Evolutionary conservation across 1,140 invertebrate species (phyloP).

Genomic region (Aethina tumida): DNA sequence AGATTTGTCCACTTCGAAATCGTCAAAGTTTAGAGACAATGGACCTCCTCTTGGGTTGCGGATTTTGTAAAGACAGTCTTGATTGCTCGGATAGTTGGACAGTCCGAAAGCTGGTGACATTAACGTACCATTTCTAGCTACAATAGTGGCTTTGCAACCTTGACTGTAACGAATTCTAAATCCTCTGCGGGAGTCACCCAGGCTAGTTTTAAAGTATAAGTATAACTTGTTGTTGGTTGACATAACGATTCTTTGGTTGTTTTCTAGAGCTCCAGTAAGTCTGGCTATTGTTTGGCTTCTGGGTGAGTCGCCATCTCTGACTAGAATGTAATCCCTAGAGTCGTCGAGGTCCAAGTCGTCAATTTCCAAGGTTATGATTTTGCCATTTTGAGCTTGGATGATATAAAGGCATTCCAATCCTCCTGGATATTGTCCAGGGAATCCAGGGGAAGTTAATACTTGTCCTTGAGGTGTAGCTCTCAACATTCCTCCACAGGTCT

Average conservation of each 20-base stretch:
- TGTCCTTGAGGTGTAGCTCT: conserved; percentile 74
- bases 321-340: conserved; percentile 75
- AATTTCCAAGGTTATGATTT: conserved; percentile 81
- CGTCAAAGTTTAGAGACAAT: conserved; percentile 77
- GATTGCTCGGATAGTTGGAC: conserved; percentile 80
- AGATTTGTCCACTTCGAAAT: conserved; percentile 76
- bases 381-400: conserved; percentile 76
- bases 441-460: conserved; percentile 78
- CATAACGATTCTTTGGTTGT: conserved; percentile 78
- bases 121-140: conserved; percentile 71
- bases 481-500: conserved; percentile 75
- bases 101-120: conserved; percentile 80
- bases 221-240: conserved; percentile 85
- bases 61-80: conserved; percentile 83
- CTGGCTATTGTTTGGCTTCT: conserved; percentile 72
- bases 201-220: conserved; percentile 83
- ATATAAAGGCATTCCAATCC: conserved; percentile 91
- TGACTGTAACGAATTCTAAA: conserved; percentile 74
- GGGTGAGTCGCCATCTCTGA: conserved; percentile 81
- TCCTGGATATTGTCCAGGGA: conserved; percentile 85
- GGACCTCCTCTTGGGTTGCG: conserved; percentile 72
- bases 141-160: conserved; percentile 74
- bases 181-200: conserved; percentile 80
- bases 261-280: conserved; percentile 64
- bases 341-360: conserved; percentile 83